A percentile compares a stretch with the other conserved stretches of the same genome.
phyloP scores from a whole-genome alignment of 2,797 vertebrate species.

The Heteromormyrus szaboi region DNA sequence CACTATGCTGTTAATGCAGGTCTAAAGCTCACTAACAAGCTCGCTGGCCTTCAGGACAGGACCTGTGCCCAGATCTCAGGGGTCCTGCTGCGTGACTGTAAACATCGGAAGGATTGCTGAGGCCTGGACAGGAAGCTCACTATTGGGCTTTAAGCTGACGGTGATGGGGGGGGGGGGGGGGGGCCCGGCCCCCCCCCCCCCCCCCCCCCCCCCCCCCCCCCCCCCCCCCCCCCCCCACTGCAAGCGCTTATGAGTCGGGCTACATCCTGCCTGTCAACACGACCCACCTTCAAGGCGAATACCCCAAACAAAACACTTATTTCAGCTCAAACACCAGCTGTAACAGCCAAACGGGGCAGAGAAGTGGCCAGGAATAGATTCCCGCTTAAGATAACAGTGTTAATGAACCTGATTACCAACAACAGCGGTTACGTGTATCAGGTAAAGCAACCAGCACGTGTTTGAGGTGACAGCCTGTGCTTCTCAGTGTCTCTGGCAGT shows the following conservation, averaged over 20 bases:
- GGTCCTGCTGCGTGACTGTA: background rate
- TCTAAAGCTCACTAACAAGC: background rate
- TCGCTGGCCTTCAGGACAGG: background rate
- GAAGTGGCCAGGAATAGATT: background rate
- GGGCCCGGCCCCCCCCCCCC: too few relatives aligned
- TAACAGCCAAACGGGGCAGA: background rate
- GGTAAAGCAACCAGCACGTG: background rate
- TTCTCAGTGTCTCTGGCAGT: background rate
- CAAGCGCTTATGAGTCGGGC: background rate
- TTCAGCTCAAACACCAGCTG: background rate
- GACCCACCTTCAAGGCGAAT: background rate
- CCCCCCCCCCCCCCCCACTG: background rate
- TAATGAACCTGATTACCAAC: background rate
- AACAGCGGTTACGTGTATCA: background rate
- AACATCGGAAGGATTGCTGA: background rate
- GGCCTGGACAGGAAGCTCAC: background rate
- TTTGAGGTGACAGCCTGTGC: background rate
- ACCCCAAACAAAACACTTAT: background rate
- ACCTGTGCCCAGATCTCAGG: background rate
- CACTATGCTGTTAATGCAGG: background rate
- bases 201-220: too few relatives aligned
- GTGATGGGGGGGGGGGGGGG: background rate
- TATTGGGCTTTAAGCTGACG: background rate
- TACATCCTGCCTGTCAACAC: background rate
- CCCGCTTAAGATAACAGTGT: background rate